Base-by-base conservation (phyloP, 2,888 invertebrate species). In the Drosophila anomalata region DNA sequence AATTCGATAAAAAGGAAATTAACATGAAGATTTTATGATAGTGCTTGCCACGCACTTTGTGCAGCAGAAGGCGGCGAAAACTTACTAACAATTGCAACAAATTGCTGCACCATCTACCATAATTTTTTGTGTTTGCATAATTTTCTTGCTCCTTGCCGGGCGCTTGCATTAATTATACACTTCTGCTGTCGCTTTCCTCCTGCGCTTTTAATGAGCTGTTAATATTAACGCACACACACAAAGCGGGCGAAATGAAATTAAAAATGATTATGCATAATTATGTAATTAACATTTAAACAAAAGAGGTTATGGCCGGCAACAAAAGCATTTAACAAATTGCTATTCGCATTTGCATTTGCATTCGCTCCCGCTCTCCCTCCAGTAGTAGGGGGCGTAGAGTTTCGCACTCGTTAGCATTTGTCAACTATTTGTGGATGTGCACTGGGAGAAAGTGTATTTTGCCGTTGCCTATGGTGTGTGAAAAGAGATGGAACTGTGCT, bases 231-330 rank as follows among this genome's bases (percentile, higher is more conserved):
- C 76, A 46, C 63, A 14, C 46, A 26, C 41, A 42, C 17, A 44
- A 17, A 57, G 67, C 29, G 20, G 50, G 41, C 56, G 50, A 17
- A 66, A 55, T 62, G 78, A 78, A 63, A 78, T 59, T 65, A 26
- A 59, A 70, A 79, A 88, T 85, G 83, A 87, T 89, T 88, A 85
- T 89, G 87, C 88, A 88, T 89, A 90, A 90, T 89, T 89, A 90
- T 89, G 81, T 90, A 89, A 90, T 90, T 89, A 90, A 89, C 89
- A 86, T 88, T 88, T 82, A 88, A 87, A 87, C 87, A 84, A 88
- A 84, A 78, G 82, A 87, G 88, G 83, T 88, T 88, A 88, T 76
- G 82, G 76, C 88, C 73, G 67, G 29, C 63, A 76, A 78, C 76
- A 72, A 73, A 80, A 61, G 81, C 81, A 75, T 86, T 77, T 68